These are phyloP conservation scores for Caenorhabditis wallacei DNA, from an alignment of 2,888 invertebrate species.

Conservation along the genomic window DNA sequence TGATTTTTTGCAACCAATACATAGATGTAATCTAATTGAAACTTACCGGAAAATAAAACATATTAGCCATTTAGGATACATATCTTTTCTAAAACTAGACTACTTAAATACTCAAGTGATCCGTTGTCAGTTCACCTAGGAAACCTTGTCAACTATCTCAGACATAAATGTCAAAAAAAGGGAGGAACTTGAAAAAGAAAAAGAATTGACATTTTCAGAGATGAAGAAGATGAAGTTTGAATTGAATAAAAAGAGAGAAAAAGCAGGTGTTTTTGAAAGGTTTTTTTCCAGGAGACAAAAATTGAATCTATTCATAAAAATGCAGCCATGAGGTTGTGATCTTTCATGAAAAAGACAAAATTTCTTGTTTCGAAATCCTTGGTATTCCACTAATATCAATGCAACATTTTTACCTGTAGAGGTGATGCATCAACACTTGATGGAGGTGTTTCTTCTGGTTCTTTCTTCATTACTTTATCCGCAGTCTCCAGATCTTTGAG, in stretches of 20 bases:
- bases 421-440: conserved; percentile 72
- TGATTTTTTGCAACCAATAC: not conserved
- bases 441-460: conserved; percentile 77
- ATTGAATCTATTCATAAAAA: conserved; percentile 2
- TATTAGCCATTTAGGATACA: not conserved
- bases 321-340: not conserved
- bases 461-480: conserved; percentile 79
- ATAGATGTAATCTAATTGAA: not conserved
- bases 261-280: conserved; percentile 44
- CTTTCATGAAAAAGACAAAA: not conserved
- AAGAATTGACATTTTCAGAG: conserved; percentile 28
- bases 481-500: conserved; percentile 82
- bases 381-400: not conserved
- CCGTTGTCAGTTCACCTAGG: conserved; percentile 37
- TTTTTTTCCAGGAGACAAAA: not conserved
- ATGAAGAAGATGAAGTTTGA: conserved; percentile 12
- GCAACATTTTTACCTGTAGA: conserved; percentile 54
- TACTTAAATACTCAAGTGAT: conserved; percentile 15
- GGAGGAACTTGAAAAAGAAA: conserved; percentile 21
- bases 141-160: conserved; percentile 30
- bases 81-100: not conserved
- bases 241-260: conserved; percentile 11
- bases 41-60: conserved; percentile 23
- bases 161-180: conserved; percentile 23
- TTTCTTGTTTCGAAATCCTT: not conserved